Conservation (phyloP, 2,113 vertebrate species). For the Cyanocitta stelleri region DNA sequence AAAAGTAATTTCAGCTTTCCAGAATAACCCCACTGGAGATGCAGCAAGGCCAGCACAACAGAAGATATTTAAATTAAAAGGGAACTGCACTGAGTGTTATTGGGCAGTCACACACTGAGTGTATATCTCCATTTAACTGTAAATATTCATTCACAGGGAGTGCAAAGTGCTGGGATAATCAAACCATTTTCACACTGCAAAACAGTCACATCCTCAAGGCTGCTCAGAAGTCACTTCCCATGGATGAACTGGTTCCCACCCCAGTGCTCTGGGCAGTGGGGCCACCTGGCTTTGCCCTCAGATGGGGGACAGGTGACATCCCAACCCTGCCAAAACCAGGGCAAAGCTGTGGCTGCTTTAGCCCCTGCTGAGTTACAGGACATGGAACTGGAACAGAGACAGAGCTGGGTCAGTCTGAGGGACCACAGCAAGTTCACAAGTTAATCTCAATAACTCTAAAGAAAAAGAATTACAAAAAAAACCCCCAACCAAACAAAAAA, state of each 20-base stretch:
- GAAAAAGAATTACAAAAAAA: neutral
- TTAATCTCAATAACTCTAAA: neutral
- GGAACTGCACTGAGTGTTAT: rapidly evolving
- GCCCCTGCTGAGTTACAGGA: neutral
- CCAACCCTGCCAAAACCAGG: neutral
- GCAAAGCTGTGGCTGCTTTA: neutral
- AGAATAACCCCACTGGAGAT: neutral
- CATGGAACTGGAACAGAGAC: rapidly evolving
- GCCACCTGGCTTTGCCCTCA: neutral
- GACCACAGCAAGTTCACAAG: neutral
- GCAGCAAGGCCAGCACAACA: neutral
- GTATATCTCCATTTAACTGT: neutral
- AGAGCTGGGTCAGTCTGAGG: rapidly evolving
- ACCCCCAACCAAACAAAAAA: too few species aligned
- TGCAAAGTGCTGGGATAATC: neutral
- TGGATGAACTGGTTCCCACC: neutral
- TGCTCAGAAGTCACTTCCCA: neutral
- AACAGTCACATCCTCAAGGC: rapidly evolving
- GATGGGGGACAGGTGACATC: rapidly evolving
- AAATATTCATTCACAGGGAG: neutral
- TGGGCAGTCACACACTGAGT: neutral
- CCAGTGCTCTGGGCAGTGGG: neutral
- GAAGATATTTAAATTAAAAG: neutral
- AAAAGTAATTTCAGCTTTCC: neutral
- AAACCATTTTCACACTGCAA: neutral